Evolutionary conservation across 2,888 invertebrate species (phyloP).

Genomic region (Dynastes grantii): DNA sequence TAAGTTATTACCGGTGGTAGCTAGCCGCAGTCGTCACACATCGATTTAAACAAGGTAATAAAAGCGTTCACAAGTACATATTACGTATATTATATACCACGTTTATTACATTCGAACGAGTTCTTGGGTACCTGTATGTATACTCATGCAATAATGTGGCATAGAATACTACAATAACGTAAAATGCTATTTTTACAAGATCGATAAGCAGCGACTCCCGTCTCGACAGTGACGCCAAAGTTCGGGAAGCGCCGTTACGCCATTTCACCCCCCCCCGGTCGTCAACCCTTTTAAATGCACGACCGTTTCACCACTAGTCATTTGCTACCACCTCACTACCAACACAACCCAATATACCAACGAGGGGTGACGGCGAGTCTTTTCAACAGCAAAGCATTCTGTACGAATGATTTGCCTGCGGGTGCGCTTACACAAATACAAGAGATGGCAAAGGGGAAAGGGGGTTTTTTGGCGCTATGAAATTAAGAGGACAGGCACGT

Average conservation of each 20-base stretch:
- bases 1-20: no score
- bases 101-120: no score
- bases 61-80: no score
- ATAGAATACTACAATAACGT: background rate
- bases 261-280: conserved; percentile 30
- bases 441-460: conserved; percentile 3
- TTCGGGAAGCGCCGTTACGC: conserved; percentile 28
- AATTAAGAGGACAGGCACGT: background rate
- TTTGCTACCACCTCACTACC: background rate
- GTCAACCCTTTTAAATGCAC: conserved; percentile 28
- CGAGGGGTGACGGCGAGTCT: background rate
- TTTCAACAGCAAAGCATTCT: no score
- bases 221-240: conserved; percentile 22
- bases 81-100: no score
- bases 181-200: background rate
- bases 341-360: conserved; percentile 1
- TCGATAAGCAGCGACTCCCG: conserved; percentile 5
- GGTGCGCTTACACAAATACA: background rate
- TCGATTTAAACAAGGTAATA: no score
- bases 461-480: background rate
- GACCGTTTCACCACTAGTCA: background rate
- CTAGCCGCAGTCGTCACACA: no score
- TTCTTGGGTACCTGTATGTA: no score
- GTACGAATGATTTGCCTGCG: background rate
- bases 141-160: background rate